phyloP scores from a whole-genome alignment of 2,888 invertebrate genomes.

The Muscina levida region DNA sequence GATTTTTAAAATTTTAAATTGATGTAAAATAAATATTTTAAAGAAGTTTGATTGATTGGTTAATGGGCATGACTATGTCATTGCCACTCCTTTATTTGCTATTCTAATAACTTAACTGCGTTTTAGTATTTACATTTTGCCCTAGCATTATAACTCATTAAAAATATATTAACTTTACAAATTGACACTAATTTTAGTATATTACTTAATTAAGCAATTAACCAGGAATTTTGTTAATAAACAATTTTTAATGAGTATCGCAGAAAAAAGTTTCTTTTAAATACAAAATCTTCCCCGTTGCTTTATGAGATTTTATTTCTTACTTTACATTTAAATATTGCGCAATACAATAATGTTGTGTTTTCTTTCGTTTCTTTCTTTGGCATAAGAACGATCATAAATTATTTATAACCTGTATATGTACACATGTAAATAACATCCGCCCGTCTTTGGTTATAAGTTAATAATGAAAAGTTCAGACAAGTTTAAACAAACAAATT shows the following conservation, averaged over 20 bases:
- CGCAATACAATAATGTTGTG: not conserved
- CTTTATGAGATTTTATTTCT: not conserved
- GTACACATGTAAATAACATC: not conserved
- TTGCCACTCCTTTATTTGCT: no score
- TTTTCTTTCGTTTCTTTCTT: no score
- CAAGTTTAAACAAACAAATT: constrained; percentile 46
- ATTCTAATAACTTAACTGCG: no score
- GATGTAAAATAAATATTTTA: no score
- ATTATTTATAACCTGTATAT: not conserved
- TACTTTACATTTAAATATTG: not conserved
- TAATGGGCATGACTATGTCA: no score
- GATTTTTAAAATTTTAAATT: no score
- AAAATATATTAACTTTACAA: not conserved
- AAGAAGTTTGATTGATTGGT: no score
- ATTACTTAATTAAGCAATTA: not conserved
- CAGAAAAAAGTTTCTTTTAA: not conserved
- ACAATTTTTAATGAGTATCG: no score
- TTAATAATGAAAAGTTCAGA: constrained; percentile 39
- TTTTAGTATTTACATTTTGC: no score
- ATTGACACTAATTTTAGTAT: not conserved
- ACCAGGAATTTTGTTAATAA: no score
- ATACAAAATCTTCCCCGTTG: not conserved
- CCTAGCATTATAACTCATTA: no score
- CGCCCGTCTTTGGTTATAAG: not conserved
- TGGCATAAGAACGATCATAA: not conserved